A percentile compares a stretch with the other conserved stretches of the same genome.
Evolutionary conservation across 2,888 invertebrate species (phyloP).

Genomic region (Stenurella melanura): DNA sequence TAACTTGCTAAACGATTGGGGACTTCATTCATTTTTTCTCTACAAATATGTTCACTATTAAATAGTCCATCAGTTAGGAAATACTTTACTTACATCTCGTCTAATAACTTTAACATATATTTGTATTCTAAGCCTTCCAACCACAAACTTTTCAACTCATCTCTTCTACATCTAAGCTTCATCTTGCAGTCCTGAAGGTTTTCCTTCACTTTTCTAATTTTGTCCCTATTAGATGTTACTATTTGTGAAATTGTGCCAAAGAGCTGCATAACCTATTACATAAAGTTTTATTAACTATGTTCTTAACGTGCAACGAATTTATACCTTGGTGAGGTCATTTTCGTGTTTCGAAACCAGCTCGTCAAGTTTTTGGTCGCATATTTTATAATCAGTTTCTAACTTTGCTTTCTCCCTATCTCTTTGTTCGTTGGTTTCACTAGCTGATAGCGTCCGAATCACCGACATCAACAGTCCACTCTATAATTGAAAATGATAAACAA

Average conservation of each 20-base stretch:
- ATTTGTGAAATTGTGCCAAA: slow-evolving; percentile 86
- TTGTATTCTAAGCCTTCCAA: slow-evolving; percentile 97
- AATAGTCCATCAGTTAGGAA: background rate
- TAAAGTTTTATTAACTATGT: slow-evolving; percentile 43
- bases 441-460: slow-evolving; percentile 94
- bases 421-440: slow-evolving; percentile 95
- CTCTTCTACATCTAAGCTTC: slow-evolving; percentile 90
- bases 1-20: slow-evolving; percentile 81
- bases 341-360: slow-evolving; percentile 92
- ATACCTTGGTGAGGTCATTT: slow-evolving; percentile 87
- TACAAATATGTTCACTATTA: slow-evolving; percentile 64
- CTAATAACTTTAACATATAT: slow-evolving; percentile 89
- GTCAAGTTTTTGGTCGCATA: slow-evolving; percentile 92
- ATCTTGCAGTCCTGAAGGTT: slow-evolving; percentile 89
- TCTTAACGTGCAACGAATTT: slow-evolving; percentile 14
- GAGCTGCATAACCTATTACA: slow-evolving; percentile 76
- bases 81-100: slow-evolving; percentile 84
- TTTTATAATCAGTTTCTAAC: slow-evolving; percentile 93
- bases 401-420: slow-evolving; percentile 94
- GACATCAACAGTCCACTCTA: slow-evolving; percentile 94
- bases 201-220: slow-evolving; percentile 86
- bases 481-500: slow-evolving; percentile 52
- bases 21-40: slow-evolving; percentile 85
- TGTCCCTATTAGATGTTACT: slow-evolving; percentile 85
- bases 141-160: slow-evolving; percentile 95